A percentile compares a stretch with the other conserved stretches of the same genome.
Evolutionary conservation across 2,888 invertebrate species (phyloP).

Genomic region (Ceraclea dissimilis): DNA sequence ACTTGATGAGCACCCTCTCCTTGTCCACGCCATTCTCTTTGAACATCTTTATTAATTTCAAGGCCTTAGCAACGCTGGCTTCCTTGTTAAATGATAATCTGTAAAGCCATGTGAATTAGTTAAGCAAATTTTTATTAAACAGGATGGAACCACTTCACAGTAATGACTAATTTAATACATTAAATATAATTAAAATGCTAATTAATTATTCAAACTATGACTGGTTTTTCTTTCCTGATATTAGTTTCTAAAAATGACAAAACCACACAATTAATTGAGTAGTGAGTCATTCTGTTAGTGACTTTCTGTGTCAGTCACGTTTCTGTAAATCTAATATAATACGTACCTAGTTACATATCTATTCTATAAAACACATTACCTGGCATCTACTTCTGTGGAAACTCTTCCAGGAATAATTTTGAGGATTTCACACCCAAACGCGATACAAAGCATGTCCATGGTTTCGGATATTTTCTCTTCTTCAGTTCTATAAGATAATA

Average conservation of each 20-base stretch:
- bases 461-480: slow-evolving; percentile 75
- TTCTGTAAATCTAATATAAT: no score
- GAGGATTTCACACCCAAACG: slow-evolving; percentile 95
- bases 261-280: no score
- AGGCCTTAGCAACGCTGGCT: slow-evolving; percentile 83
- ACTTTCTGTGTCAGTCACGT: no score
- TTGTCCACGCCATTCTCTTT: slow-evolving; percentile 83
- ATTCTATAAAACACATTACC: no score
- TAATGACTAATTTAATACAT: not conserved
- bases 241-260: no score
- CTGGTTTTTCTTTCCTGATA: no score
- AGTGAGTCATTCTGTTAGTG: no score
- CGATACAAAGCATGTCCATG: slow-evolving; percentile 88
- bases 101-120: slow-evolving; percentile 29
- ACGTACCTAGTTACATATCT: no score
- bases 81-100: slow-evolving; percentile 92
- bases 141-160: not conserved
- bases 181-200: no score
- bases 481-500: slow-evolving; percentile 46
- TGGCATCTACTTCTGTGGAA: slow-evolving; percentile 93
- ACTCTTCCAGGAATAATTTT: slow-evolving; percentile 96
- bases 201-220: no score
- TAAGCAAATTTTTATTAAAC: not conserved
- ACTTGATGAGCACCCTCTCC: slow-evolving; percentile 91
- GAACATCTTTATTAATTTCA: slow-evolving; percentile 82